Percentiles rank a stretch among this genome's conserved stretches.
Conservation (phyloP, 2,113 vertebrate species). For the Trichechus manatus region DNA sequence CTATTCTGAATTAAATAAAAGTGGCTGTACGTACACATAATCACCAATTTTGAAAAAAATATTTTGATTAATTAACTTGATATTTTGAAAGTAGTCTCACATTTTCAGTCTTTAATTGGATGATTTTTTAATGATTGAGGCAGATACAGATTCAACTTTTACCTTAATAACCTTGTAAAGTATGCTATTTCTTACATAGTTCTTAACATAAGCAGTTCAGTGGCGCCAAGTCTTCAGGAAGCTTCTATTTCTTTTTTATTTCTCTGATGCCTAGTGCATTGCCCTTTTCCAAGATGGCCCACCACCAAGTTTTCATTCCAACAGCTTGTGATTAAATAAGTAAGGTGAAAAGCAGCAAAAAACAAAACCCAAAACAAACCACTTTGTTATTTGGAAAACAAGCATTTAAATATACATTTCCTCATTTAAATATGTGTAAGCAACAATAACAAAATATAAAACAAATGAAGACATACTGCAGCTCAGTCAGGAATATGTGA, state of each 20-base stretch:
- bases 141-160: neutral
- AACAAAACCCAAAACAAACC: neutral
- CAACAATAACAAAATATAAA: neutral
- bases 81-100: neutral
- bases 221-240: neutral
- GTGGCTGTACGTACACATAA: neutral
- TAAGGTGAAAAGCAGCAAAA: neutral
- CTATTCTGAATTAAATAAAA: constrained; percentile 7
- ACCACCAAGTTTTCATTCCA: neutral
- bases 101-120: neutral
- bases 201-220: neutral
- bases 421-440: neutral
- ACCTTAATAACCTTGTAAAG: neutral
- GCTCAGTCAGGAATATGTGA: neutral
- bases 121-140: neutral
- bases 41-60: neutral
- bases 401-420: neutral
- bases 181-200: neutral
- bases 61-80: neutral
- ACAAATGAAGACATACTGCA: neutral
- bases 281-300: neutral
- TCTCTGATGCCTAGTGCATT: neutral
- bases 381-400: neutral
- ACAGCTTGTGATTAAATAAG: neutral
- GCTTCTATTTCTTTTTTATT: neutral